Base-by-base conservation (phyloP, 2,113 vertebrate genomes). In the Marcusenius ussheri region DNA sequence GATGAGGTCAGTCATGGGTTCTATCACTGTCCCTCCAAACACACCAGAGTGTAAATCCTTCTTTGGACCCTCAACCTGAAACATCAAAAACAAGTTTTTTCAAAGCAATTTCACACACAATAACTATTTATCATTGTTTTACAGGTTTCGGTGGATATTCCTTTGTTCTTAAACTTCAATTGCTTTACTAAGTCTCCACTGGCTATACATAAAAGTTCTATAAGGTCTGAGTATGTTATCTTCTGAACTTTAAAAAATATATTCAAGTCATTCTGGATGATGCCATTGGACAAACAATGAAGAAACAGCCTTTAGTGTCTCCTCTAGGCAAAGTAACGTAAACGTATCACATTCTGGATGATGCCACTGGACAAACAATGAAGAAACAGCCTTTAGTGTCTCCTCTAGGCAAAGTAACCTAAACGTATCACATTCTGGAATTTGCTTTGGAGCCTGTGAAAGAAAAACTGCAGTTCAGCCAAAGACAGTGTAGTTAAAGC, bases 1-100 rank as follows among this genome's bases (percentile, higher is more conserved):
- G 49, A 96, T 95, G 6, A 97, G 93, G 92, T 97, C 96, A 2
- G 93, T 96, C 96, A 97, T 96, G 2, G 96, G 96, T 90, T 97
- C 96, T 0, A 96, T 93, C 66, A 96, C 94, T 0, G 94, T 93
- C 5, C 96, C 96, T 88, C 96, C 96, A 86, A 96, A 95, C 83
- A 95, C 94, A 27, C 96, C 96, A 45, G 96, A 97, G 88, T 97
- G 96, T 45, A 97, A 90, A 91, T 97, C 96, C 92, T 96, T 92
- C 89, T 93, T 96, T 0, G 96, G 95, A 19, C 96, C 95, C 90
- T 95, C 91, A 84, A 97, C 94, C 96, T 96, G 87, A 42, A 91
- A 90, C 91, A 45, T 91, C 27, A 91, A n/a, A 87, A 70, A 21
- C 87, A 19, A 84, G 42, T 45, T 24, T 45, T 83, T 83, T 19